Evolutionary conservation across 2,888 invertebrate genomes (phyloP).

Genomic region (Euzophera pinguis): DNA sequence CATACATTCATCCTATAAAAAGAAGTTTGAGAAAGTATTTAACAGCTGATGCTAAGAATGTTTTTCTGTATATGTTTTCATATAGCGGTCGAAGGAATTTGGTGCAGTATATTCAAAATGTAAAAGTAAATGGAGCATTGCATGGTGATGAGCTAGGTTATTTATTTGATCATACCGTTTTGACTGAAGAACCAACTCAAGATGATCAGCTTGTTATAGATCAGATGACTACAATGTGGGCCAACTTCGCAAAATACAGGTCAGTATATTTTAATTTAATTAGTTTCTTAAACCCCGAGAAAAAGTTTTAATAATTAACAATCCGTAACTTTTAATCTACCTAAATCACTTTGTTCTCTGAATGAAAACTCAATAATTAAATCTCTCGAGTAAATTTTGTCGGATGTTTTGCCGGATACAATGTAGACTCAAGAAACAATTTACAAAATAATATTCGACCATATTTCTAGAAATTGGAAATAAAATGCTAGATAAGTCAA

Average conservation of each 20-base stretch:
- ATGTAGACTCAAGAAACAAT: no score
- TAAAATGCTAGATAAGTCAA: no score
- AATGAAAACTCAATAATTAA: no score
- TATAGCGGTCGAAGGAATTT: slow-evolving; percentile 35
- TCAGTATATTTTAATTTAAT: no score
- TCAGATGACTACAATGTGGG: slow-evolving; percentile 28
- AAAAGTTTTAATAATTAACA: no score
- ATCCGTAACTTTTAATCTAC: no score
- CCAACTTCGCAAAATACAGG: slow-evolving; percentile 40
- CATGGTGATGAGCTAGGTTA: slow-evolving; percentile 13
- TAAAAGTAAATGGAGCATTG: slow-evolving; percentile 18
- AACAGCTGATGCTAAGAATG: slow-evolving; percentile 22
- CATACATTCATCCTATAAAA: slow-evolving; percentile 31
- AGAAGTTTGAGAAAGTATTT: slow-evolving; percentile 31
- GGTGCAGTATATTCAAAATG: slow-evolving; percentile 14
- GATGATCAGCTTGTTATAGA: slow-evolving; percentile 17
- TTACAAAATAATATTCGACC: no score
- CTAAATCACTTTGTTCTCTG: no score
- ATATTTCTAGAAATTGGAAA: no score
- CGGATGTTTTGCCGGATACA: no score
- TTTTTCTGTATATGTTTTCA: slow-evolving; percentile 38
- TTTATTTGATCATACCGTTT: neutral
- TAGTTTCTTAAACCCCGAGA: no score
- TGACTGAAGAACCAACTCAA: slow-evolving; percentile 21
- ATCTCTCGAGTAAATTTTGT: no score